Evolutionary conservation across 2,888 invertebrate genomes (phyloP).

Genomic region (Herminia tarsipennalis): DNA sequence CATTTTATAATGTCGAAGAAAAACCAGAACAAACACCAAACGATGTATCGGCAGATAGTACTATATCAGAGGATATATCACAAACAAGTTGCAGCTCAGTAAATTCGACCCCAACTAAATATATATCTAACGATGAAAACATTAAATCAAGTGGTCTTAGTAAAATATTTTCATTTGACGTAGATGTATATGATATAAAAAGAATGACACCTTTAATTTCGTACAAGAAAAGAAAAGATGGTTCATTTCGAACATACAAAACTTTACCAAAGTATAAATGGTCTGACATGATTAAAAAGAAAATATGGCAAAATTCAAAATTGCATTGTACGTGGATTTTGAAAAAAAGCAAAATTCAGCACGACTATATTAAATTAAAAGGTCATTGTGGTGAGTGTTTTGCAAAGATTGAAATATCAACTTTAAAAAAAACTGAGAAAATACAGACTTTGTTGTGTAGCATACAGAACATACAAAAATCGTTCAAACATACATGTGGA

Average conservation of each 20-base stretch:
- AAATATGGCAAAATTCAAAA: constrained; percentile 8
- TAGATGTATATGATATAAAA: constrained; percentile 6
- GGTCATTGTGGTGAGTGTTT: constrained; percentile 7
- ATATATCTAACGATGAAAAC: neutral
- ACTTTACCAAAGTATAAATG: constrained; percentile 10
- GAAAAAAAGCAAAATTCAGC: constrained; percentile 5
- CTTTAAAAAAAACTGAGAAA: constrained; percentile 9
- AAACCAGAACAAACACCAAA: neutral
- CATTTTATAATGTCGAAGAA: too few relatives aligned
- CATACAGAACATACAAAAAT: neutral
- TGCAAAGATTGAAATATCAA: constrained; percentile 5
- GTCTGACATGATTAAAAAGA: constrained; percentile 8
- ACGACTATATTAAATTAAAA: constrained; percentile 6
- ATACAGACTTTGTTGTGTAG: constrained; percentile 3
- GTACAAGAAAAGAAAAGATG: constrained; percentile 1
- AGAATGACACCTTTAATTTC: constrained; percentile 4
- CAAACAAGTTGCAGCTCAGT: neutral
- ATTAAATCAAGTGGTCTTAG: neutral
- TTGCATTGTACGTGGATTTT: constrained; percentile 9
- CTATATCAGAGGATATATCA: neutral
- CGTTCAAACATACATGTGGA: neutral
- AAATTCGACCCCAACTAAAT: neutral
- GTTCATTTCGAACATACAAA: constrained; percentile 3
- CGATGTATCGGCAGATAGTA: neutral
- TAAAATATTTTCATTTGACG: constrained; percentile 4